Base-by-base conservation (phyloP, 1,140 invertebrate species). In the Papilio polytes region DNA sequence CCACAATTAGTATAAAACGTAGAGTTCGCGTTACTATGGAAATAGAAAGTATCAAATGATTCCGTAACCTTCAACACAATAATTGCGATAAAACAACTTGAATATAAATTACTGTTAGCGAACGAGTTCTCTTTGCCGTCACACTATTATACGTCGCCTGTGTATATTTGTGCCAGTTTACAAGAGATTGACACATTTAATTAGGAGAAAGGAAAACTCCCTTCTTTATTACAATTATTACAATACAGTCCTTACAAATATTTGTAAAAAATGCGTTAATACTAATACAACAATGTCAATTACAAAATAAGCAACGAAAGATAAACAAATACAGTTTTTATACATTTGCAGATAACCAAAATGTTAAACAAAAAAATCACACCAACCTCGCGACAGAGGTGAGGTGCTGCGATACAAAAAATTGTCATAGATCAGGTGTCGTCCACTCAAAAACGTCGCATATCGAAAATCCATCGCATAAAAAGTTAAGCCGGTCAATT, bases 401-500 rank as follows among this genome's bases (percentile, higher is more conserved):
- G 12, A 70, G 12, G 12, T 36, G 26, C 10, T 70, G 63, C 63
- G 26, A 70, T 70, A 70, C 26, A 48, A 76, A 76, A 48, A 76
- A 76, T 9, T 44, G 20, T 51, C 41, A 51, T 48, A 48, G 74
- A 76, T 48, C 74, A 48, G 74, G 46, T 51, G 74, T 51, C 44
- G 41, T 31, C 44, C 41, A 15, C 74, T 26, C 36, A 36, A 9
- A 51, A 22, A 22, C 22, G 46, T 31, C 26, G 46, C 7, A 20
- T 76, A 76, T 76, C 74, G 74, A 51, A 48, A 51, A 76, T 51
- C 74, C 74, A 53, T 51, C n/a, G 12, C 46, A 76, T 51, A 76
- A 76, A 76, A 76, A 76, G 74, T 76, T 76, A 76, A 76, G 74
- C 46, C 74, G 74, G 41, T 76, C 74, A 76, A 76, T 76, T 76